Base-by-base conservation (phyloP, 2,113 vertebrate genomes). In the Triplophysa rosa region DNA sequence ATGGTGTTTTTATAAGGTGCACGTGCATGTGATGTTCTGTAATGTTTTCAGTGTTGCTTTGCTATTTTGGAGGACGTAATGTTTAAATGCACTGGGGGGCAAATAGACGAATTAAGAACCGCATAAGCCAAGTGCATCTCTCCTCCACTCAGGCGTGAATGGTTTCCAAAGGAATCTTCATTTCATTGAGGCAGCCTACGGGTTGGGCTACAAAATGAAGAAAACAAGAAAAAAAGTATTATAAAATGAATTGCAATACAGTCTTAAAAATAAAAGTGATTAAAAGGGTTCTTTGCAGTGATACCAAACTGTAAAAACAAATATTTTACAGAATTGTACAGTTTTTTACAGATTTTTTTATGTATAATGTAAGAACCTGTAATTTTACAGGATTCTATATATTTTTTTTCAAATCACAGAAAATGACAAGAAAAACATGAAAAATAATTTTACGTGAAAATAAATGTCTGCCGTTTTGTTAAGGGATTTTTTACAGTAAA, bases 101-200 rank as follows among this genome's bases (percentile, higher is more conserved):
- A 63, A 9, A 74, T 40, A 54, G 71, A 66, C 37, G 6, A 65
- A 67, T 26, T 12, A 54, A 79, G 24, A 79, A 58, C 75, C 65
- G 23, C 82, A 37, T 37, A 52, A 71, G 45, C 45, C 52, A 82
- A 77, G 78, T 61, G 29, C 58, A 67, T 45, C 45, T 65, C 67
- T 24, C 37, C 12, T 33, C 21, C 58, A 68, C 33, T 77, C 23
- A 59, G 68, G 71, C 65, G 33, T 29, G 45, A 63, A 69, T 37
- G 66, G 73, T 33, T 83, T 76, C 37, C 14, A 16, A 69, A 81
- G 64, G 45, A 68, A 77, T 77, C 45, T 37, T 61, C 23, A 62
- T 77, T 59, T 45, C 9, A 4, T 37, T 85, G 79, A 86, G 71
- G 87, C 78, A 77, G 56, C 23, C 17, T 17, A 59, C 42, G 69